Conservation (phyloP, 1,140 invertebrate species). For the Leptonema lineaticorne region DNA sequence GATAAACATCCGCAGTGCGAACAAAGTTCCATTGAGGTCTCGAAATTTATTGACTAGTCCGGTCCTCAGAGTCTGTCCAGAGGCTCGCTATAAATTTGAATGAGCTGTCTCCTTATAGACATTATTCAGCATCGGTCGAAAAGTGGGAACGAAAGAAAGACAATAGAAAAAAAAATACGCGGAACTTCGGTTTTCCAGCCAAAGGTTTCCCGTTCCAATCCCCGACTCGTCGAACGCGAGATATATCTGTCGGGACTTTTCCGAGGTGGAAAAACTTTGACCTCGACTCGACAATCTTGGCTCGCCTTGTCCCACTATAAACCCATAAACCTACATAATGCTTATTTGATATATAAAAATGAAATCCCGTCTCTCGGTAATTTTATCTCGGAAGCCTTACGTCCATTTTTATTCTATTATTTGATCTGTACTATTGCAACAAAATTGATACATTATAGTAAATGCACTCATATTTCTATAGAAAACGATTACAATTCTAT, state of each 20-base stretch:
- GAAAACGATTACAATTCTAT: no score
- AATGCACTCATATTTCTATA: no score
- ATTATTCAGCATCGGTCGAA: conserved; percentile 18
- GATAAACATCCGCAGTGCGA: neutral
- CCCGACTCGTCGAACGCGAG: neutral
- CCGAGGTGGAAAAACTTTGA: neutral
- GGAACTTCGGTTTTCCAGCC: conserved; percentile 6
- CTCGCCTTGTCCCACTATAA: no score
- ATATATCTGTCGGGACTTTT: neutral
- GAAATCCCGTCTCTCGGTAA: no score
- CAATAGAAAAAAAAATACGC: conserved; percentile 3
- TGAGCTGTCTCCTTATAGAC: conserved; percentile 23
- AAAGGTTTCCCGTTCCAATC: neutral
- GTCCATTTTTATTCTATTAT: no score
- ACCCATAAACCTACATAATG: no score
- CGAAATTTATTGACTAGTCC: conserved; percentile 3
- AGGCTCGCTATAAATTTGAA: conserved; percentile 27
- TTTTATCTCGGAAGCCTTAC: no score
- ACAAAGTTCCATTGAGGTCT: conserved; percentile 21
- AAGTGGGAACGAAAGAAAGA: no score
- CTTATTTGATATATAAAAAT: no score
- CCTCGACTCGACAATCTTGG: neutral
- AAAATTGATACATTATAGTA: no score
- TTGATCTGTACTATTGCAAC: no score
- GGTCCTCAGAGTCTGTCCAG: conserved; percentile 15